Percentiles rank a stretch among this genome's conserved stretches.
phyloP scores from a whole-genome alignment of 2,113 vertebrate species.

The Sceloporus tristichus region DNA sequence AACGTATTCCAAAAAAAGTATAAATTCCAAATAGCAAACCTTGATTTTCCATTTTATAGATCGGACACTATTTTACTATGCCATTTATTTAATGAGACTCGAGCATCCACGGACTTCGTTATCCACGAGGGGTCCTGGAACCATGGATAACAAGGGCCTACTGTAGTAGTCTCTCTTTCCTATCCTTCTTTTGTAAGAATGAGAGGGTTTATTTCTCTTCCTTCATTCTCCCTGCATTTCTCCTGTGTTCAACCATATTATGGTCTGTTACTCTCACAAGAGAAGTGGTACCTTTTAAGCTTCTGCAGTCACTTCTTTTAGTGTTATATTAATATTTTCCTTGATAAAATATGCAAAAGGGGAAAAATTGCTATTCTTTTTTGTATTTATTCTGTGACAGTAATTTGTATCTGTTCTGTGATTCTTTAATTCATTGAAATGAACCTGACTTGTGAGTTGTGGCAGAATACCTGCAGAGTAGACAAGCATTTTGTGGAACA shows the following conservation, averaged over 20 bases:
- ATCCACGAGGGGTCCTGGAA: too few relatives aligned
- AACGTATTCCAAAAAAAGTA: too few relatives aligned
- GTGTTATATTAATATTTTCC: background rate
- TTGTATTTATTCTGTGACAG: background rate
- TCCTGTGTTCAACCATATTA: background rate
- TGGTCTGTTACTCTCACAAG: background rate
- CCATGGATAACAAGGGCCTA: too few relatives aligned
- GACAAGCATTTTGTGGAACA: accelerated
- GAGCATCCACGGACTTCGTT: too few relatives aligned
- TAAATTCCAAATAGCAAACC: too few relatives aligned
- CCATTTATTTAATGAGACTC: too few relatives aligned
- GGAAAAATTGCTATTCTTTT: background rate
- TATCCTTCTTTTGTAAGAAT: background rate
- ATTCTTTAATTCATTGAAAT: background rate
- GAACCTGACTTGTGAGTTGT: background rate
- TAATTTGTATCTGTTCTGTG: background rate
- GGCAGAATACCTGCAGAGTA: constrained; percentile 1
- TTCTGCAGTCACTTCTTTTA: background rate
- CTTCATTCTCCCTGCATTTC: background rate
- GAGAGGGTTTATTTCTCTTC: background rate
- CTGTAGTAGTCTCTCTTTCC: background rate
- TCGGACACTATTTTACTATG: too few relatives aligned
- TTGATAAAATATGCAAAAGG: background rate
- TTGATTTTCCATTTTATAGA: too few relatives aligned
- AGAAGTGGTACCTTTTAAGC: background rate